Evolutionary conservation across 1,140 invertebrate species (phyloP).

Genomic region (Diprion similis): DNA sequence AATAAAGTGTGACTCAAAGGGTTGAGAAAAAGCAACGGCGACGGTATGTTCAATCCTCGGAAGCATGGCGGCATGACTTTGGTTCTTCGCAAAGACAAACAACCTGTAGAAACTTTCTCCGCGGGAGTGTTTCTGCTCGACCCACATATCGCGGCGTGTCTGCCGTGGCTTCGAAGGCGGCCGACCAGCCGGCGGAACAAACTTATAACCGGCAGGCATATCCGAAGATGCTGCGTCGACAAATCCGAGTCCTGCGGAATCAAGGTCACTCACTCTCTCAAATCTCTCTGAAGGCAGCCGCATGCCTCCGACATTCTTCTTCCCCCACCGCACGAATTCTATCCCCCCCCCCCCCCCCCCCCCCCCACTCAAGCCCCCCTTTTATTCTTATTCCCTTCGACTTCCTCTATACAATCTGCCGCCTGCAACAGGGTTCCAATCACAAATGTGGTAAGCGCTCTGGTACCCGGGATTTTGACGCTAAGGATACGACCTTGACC

Average conservation of each 20-base stretch:
- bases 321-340: too few species aligned
- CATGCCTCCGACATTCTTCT: too few species aligned
- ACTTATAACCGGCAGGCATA: not conserved
- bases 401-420: too few species aligned
- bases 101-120: constrained; percentile 3
- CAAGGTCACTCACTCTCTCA: constrained; percentile 1
- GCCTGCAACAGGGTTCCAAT: too few species aligned
- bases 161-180: not conserved
- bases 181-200: not conserved
- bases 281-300: not conserved
- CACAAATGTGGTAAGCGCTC: too few species aligned
- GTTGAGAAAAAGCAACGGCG: too few species aligned
- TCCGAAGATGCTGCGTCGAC: not conserved
- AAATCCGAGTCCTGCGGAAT: not conserved
- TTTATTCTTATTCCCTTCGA: too few species aligned
- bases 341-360: too few species aligned
- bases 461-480: not conserved
- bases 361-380: too few species aligned
- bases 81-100: not conserved
- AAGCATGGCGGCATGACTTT: too few species aligned
- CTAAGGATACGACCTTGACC: not conserved
- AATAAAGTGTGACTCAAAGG: too few species aligned
- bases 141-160: not conserved
- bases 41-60: too few species aligned
- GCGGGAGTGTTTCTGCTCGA: not conserved